Base-by-base conservation (phyloP, 2,113 vertebrate species). In the Chunga burmeisteri region DNA sequence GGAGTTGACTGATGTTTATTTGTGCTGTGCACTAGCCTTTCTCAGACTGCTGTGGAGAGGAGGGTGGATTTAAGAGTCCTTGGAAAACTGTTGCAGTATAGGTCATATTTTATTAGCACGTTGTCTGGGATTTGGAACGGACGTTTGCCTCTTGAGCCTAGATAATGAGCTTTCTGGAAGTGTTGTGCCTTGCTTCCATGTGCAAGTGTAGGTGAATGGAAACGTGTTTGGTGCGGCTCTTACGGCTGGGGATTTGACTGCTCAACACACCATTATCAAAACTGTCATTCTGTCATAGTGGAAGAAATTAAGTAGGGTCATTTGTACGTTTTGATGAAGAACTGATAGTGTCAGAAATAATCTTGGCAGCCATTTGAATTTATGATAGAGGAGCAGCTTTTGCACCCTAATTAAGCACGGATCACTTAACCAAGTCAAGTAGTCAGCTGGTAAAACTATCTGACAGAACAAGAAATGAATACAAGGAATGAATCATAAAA, bases 21-120 rank as follows among this genome's bases (percentile, higher is more conserved):
- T 97, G 85, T 93, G 49, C 74, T 86, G 21, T 83, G 80, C 56
- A n/a, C 63, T 59, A 86, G 89, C 67, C 63, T 83, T 93, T 90
- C 89, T 83, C 74, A 58, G 78, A 26, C 40, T 1, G 8, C 74
- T 82, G 1, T 10, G 47, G 53, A 46, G 19, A 89, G 36, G 14
- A 53, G 13, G 19, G 13, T 49, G 30, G 58, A 29, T 93, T 91
- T 92, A 86, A 95, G 63, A 56, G 47, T 49, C 61, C 65, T 90
- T 93, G 90, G 94, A 88, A 96, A 91, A 68, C 63, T 62, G 46
- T 66, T 78, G 72, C 50, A 36, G n/a, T 56, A 22, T 32, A 58
- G 74, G 75, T 84, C 30, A 11, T 74, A 32, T 88, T 96, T 96
- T 93, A 88, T 90, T 94, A 82, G 66, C 16, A 23, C 0, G 0